Evolutionary conservation across 2,888 invertebrate species (phyloP).

Genomic region (Rhopalosiphum nymphaeae): DNA sequence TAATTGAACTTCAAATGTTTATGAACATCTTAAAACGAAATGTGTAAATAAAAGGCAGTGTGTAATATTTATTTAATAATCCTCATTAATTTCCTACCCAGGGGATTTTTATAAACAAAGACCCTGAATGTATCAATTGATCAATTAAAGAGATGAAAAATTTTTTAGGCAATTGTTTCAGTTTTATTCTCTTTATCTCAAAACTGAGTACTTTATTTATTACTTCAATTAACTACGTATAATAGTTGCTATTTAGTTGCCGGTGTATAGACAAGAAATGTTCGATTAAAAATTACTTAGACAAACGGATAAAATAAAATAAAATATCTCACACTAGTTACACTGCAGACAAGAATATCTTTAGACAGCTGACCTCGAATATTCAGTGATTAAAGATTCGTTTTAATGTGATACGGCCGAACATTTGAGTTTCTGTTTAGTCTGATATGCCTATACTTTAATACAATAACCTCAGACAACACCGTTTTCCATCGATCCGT

Average conservation of each 20-base stretch:
- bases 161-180: not conserved
- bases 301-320: not conserved
- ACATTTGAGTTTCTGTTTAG: not conserved
- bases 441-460: not conserved
- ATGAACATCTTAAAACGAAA: too few species aligned
- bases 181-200: not conserved
- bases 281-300: not conserved
- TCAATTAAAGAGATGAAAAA: not conserved
- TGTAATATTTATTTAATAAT: too few species aligned
- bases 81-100: too few species aligned
- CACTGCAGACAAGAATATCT: not conserved
- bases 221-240: not conserved
- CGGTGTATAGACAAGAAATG: not conserved
- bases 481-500: not conserved
- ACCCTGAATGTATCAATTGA: not conserved
- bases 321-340: not conserved
- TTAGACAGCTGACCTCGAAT: not conserved
- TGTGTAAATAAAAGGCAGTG: too few species aligned
- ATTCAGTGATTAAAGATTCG: too few species aligned
- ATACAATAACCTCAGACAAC: not conserved
- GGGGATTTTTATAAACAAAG: not conserved
- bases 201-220: not conserved
- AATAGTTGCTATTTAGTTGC: not conserved
- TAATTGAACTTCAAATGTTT: too few species aligned
- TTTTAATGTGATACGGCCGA: not conserved